Percentiles rank a stretch among this genome's conserved stretches.
These are phyloP conservation scores for Holacanthella duospinosa DNA, from an alignment of 2,888 invertebrate species.

Conservation along the genomic window DNA sequence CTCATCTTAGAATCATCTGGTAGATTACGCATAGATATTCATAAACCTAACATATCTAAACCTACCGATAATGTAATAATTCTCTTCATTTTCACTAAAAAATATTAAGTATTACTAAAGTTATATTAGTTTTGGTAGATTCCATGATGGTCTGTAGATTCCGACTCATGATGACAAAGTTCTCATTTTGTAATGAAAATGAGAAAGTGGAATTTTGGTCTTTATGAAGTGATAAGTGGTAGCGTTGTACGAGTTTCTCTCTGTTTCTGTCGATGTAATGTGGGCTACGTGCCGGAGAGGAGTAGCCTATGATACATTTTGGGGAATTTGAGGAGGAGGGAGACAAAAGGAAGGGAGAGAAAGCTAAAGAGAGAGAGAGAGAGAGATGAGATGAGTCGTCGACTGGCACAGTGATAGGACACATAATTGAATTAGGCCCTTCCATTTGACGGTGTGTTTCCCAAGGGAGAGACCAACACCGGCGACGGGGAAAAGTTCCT, in stretches of 20 bases:
- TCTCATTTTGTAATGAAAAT: too few relatives aligned
- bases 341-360: conserved; percentile 13
- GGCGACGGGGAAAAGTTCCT: conserved; percentile 13
- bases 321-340: conserved; percentile 16
- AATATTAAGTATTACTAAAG: too few relatives aligned
- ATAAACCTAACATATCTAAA: too few relatives aligned
- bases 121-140: too few relatives aligned
- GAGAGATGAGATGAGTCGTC: conserved; percentile 14
- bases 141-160: too few relatives aligned
- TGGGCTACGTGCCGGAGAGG: not conserved
- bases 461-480: conserved; percentile 33
- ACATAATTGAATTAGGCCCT: conserved; percentile 62
- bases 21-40: too few relatives aligned
- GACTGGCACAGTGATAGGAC: conserved; percentile 38
- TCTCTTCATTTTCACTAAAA: too few relatives aligned
- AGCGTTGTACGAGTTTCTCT: conserved; percentile 4
- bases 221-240: conserved; percentile 6
- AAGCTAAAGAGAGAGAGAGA: conserved; percentile 15
- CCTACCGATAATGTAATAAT: too few relatives aligned
- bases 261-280: conserved; percentile 2
- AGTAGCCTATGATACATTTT: not conserved
- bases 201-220: too few relatives aligned
- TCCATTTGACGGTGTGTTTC: conserved; percentile 57
- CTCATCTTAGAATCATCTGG: too few relatives aligned
- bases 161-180: too few relatives aligned